Evolutionary conservation across 2,113 vertebrate genomes (phyloP).

Genomic region (Phalacrocorax pelagicus): DNA sequence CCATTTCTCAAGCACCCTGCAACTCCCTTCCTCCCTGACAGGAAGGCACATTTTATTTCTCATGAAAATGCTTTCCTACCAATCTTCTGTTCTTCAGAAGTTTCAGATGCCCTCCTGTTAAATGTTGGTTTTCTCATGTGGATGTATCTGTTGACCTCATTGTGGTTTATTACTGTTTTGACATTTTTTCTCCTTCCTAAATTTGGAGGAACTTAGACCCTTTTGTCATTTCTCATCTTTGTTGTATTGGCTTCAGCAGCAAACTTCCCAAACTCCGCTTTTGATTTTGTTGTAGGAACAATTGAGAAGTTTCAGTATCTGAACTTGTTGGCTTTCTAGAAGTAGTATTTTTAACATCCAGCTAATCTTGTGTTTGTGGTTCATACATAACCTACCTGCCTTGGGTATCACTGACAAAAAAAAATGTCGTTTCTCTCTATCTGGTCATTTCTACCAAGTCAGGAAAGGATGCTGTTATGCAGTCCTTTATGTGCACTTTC

Average conservation of each 20-base stretch:
- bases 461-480: constrained; percentile 68
- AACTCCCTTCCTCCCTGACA: constrained; percentile 82
- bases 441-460: constrained; percentile 58
- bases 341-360: constrained; percentile 50
- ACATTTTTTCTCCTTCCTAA: constrained; percentile 61
- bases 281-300: constrained; percentile 34
- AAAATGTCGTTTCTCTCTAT: constrained; percentile 10
- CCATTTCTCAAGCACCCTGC: constrained; percentile 77
- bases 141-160: constrained; percentile 66
- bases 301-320: constrained; percentile 44
- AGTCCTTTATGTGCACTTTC: constrained; percentile 75
- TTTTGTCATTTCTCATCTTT: constrained; percentile 58
- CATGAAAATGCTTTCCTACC: constrained; percentile 73
- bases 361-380: constrained; percentile 33
- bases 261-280: constrained; percentile 59
- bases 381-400: constrained; percentile 46
- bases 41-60: constrained; percentile 81
- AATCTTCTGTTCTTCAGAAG: constrained; percentile 75
- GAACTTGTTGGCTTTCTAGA: constrained; percentile 52
- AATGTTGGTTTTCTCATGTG: constrained; percentile 59
- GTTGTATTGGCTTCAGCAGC: constrained; percentile 60
- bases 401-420: not conserved
- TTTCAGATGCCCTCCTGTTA: constrained; percentile 64
- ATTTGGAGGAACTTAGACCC: constrained; percentile 59
- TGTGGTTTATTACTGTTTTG: constrained; percentile 68